Evolutionary conservation across 2,888 invertebrate genomes (phyloP).

Genomic region (Protodeltote pygarga): DNA sequence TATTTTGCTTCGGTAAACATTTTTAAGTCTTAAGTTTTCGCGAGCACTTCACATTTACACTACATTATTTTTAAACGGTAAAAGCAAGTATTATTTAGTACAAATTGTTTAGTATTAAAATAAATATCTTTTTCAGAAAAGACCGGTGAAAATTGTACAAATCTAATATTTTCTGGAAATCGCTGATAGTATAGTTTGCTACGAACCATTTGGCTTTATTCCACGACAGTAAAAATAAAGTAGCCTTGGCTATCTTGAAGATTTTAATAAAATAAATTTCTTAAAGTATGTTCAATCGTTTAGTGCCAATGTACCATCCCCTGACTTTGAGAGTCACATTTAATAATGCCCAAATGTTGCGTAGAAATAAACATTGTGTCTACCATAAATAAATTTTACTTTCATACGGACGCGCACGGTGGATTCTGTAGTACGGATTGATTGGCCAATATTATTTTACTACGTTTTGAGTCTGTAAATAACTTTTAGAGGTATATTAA

Average conservation of each 20-base stretch:
- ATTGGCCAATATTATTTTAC: too few species aligned
- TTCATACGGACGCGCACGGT: conserved; percentile 71
- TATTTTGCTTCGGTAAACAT: not conserved
- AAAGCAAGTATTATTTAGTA: too few species aligned
- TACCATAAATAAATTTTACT: conserved; percentile 74
- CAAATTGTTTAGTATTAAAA: too few species aligned
- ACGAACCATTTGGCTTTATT: conserved; percentile 22
- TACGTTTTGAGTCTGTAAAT: too few species aligned
- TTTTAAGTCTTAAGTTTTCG: not conserved
- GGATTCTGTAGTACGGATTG: too few species aligned
- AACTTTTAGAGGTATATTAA: too few species aligned
- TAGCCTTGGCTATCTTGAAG: not conserved
- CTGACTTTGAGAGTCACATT: conserved; percentile 14
- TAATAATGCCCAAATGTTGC: conserved; percentile 38
- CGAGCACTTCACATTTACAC: not conserved
- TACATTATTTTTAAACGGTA: too few species aligned
- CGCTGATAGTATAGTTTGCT: conserved; percentile 2
- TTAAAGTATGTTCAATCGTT: conserved; percentile 1
- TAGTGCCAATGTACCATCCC: not conserved
- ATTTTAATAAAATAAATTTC: conserved; percentile 2
- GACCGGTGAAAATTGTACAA: not conserved
- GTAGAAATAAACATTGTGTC: conserved; percentile 40
- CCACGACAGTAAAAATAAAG: conserved; percentile 9
- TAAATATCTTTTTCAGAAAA: conserved; percentile 7
- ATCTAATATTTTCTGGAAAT: not conserved